Base-by-base conservation (phyloP, 2,797 vertebrate genomes). In the Loriculus beryllinus region DNA sequence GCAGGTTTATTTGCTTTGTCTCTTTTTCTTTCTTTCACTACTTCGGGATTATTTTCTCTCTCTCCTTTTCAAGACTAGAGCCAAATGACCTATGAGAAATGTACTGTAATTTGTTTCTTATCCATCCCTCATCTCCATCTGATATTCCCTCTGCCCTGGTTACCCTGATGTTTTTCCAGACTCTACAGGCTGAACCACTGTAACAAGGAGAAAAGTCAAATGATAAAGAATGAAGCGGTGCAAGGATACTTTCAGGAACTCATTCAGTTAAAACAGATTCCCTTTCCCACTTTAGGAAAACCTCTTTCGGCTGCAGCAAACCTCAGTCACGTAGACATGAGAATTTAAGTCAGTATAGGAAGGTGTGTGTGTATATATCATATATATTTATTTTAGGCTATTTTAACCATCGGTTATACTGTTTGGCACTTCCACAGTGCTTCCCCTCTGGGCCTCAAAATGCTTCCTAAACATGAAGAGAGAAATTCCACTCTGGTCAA, bases 151-250 rank as follows among this genome's bases (percentile, higher is more conserved):
- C 95, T 94, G 94, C 94, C 96, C 96, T 96, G 80, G 82, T 87
- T 96, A 96, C 96, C 96, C 96, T 96, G 96, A 97, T 96, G 96
- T 96, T 97, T 97, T 97, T 94, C 95, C 92, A 97, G 93, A 82
- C 92, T 95, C 86, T 94, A 51, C 76, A 93, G 56, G 29, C 90
- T 81, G 83, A 93, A 76, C 90, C 81, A 90, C 37, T 92, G 76
- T 49, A 95, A 92, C 86, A 95, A 79, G 84, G 88, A 96, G 92
- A 95, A 96, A 96, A 96, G 95, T 95, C 96, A 96, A 93, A 75
- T 0, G 56, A 92, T 81, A 89, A 93, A 93, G 95, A 86, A 77
- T 63, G 68, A 80, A 87, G 49, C 6, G 45, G 81, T 0, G 3
- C 51, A 60, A 94, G 84, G 91, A 88, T 74, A 74, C 89, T 82